A percentile compares a stretch with the other conserved stretches of the same genome.
Conservation (phyloP, 2,888 invertebrate species). For the Chrysodeixis includens region DNA sequence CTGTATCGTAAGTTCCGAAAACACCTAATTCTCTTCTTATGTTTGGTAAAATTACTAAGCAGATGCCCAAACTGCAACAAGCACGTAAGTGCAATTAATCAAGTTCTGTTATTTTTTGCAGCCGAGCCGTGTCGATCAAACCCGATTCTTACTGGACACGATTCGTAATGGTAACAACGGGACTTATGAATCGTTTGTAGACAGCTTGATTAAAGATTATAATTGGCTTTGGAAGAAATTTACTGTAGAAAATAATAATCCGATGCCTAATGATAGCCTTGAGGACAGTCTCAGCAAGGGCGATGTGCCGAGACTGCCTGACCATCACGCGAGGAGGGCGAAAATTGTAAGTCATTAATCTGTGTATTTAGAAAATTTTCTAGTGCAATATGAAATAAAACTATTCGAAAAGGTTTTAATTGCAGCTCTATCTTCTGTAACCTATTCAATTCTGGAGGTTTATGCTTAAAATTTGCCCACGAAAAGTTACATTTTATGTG, state of each 20-base stretch:
- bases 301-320: conserved; percentile 89
- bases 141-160: conserved; percentile 78
- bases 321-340: conserved; percentile 86
- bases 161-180: conserved; percentile 77
- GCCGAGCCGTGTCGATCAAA: conserved; percentile 76
- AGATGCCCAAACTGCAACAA: not conserved
- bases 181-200: conserved; percentile 88
- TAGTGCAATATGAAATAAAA: no score
- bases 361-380: not conserved
- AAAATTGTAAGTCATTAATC: conserved; percentile 78
- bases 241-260: conserved; percentile 71
- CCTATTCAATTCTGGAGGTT: no score
- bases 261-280: conserved; percentile 79
- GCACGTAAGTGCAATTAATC: conserved; percentile 3
- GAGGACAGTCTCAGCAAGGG: conserved; percentile 88
- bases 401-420: no score
- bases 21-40: not conserved
- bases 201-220: conserved; percentile 88
- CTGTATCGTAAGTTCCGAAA: not conserved
- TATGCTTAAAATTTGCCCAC: no score
- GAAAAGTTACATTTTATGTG: no score
- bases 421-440: no score
- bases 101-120: conserved; percentile 66
- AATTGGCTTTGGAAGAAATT: conserved; percentile 89
- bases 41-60: not conserved